A percentile compares a stretch with the other conserved stretches of the same genome.
phyloP scores from a whole-genome alignment of 2,113 vertebrate genomes.

The Cercocebus atys region DNA sequence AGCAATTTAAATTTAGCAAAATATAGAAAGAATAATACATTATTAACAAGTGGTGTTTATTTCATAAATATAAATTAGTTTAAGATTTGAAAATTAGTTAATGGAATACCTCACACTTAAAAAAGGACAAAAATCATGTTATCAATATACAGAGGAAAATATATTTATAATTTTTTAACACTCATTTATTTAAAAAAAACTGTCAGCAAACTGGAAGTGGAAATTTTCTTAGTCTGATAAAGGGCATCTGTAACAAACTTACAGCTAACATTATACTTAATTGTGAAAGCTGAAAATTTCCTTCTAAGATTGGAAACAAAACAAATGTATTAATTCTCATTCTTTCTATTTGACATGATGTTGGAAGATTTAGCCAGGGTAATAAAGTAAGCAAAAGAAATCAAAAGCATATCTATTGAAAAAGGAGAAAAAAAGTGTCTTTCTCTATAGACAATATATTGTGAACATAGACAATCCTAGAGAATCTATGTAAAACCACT shows the following conservation, averaged over 20 bases:
- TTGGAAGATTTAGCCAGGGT: background rate
- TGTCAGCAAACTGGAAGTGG: no score
- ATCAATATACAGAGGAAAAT: background rate
- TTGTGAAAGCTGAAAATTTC: no score
- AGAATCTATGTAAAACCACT: background rate
- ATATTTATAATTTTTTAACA: background rate
- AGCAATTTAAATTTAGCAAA: background rate
- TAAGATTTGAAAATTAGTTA: background rate
- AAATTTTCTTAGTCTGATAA: no score
- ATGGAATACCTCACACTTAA: background rate
- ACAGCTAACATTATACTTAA: no score
- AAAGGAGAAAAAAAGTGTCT: background rate
- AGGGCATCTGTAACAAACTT: no score
- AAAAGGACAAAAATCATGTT: background rate
- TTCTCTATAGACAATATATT: background rate
- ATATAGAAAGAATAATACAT: background rate
- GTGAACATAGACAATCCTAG: background rate
- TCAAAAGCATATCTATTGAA: background rate
- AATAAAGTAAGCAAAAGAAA: background rate
- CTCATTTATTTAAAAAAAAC: background rate
- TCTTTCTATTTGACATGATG: background rate
- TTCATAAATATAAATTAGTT: background rate
- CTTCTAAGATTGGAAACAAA: no score
- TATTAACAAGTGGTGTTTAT: background rate
- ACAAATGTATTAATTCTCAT: background rate